Percentiles rank a stretch among this genome's conserved stretches.
Conservation (phyloP, 2,797 vertebrate species). For the Danio choprae region DNA sequence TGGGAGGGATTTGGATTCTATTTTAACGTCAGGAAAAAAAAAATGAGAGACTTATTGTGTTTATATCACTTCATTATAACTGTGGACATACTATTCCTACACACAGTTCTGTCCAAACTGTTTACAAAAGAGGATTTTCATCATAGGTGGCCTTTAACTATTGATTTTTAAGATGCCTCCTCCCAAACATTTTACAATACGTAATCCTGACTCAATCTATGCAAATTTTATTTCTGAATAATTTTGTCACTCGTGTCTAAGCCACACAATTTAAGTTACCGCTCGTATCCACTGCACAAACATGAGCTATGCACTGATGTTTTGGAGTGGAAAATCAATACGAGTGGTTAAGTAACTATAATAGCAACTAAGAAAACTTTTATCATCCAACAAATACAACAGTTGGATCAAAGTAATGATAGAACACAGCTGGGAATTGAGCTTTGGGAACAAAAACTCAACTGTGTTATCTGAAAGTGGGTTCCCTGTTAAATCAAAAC, state of each 20-base stretch:
- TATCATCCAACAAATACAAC: not conserved
- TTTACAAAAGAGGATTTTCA: no score
- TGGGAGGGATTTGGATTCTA: no score
- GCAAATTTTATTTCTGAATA: no score
- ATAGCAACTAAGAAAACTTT: not conserved
- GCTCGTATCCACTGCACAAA: not conserved
- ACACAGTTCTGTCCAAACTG: no score
- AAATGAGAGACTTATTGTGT: no score
- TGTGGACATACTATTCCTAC: no score
- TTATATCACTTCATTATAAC: no score
- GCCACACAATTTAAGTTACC: not conserved
- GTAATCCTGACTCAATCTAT: no score
- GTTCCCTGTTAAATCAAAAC: slow-evolving; percentile 2
- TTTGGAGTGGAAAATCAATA: not conserved
- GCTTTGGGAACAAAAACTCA: not conserved
- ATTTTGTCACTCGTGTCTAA: not conserved
- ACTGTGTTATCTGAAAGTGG: slow-evolving; percentile 5
- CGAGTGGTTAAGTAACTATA: not conserved
- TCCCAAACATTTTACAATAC: no score
- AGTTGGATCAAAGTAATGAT: not conserved
- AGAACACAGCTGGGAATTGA: not conserved
- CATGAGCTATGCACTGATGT: not conserved
- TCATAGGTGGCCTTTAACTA: no score
- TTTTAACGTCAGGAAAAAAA: no score
- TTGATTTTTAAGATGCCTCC: no score